Evolutionary conservation across 2,888 invertebrate species (phyloP).

Genomic region (Entomobrya proxima): DNA sequence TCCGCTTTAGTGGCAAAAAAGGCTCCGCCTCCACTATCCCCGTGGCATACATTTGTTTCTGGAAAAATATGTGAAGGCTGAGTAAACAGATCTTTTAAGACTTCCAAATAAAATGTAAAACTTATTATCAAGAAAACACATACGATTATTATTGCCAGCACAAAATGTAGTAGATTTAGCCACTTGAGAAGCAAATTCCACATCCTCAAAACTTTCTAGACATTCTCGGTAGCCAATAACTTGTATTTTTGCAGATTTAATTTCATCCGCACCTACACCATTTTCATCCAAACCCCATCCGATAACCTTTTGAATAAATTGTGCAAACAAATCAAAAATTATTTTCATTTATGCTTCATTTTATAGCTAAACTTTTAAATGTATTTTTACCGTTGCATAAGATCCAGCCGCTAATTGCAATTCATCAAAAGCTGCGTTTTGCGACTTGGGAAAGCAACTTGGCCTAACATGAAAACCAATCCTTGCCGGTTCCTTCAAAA

Average conservation of each 20-base stretch:
- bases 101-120: not conserved
- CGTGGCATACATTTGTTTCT: conserved; percentile 71
- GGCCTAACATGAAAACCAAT: conserved; percentile 80
- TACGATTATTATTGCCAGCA: conserved; percentile 66
- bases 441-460: conserved; percentile 79
- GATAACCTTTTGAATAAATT: conserved; percentile 68
- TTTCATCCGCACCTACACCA: conserved; percentile 58
- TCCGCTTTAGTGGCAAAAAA: conserved; percentile 48
- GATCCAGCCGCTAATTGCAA: conserved; percentile 66
- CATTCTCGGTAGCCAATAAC: conserved; percentile 71
- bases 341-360: not conserved
- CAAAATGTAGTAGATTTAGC: conserved; percentile 73
- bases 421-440: conserved; percentile 70
- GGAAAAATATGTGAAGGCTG: not conserved
- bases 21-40: conserved; percentile 71
- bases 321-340: not conserved
- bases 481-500: conserved; percentile 79
- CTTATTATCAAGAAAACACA: not conserved
- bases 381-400: conserved; percentile 66
- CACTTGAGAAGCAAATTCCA: conserved; percentile 56
- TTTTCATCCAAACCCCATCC: conserved; percentile 72
- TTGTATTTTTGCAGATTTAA: conserved; percentile 66
- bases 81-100: not conserved
- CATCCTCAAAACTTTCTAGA: conserved; percentile 62
- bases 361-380: not conserved